Evolutionary conservation across 2,113 vertebrate genomes (phyloP), one percentile per base, ranked within the genome.

Genomic region (Sinocyclocheilus anophthalmus): DNA sequence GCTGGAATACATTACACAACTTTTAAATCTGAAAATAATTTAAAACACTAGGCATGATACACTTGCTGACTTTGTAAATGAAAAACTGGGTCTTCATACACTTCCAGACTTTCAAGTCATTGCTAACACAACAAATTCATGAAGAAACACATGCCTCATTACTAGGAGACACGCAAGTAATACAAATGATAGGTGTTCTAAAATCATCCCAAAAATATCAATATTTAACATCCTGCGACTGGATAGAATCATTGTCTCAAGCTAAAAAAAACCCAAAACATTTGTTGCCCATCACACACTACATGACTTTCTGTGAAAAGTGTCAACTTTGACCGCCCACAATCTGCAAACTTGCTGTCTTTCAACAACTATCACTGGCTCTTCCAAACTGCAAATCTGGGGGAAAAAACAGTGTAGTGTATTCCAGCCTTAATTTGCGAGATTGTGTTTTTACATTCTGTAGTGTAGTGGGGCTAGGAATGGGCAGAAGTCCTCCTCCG

Each of bases 401-500:
- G 3, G 8, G 10, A 0, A 5, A 45, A 73, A 37, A 14, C 22
- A 4, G 12, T 24, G 73, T 76, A 24, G n/a, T 76, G 39, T 76
- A 76, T 76, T 76, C 73, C 39, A 78, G 76, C 55, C 55, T 61
- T 63, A 13, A 59, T 50, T 8, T 42, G 30, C 5, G 12, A 11
- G 20, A 8, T 81, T 45, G 42, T 45, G 42, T 45, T 90, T 94
- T 94, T 85, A 95, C 95, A 50, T 92, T 95, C 84, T 93, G 95
- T 55, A 95, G 89, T 0, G 95, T 96, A 3, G 94, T 90, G 73
- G 96, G 96, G 6, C 96, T 94, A 5, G 98, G 97, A 85, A 99
- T 97, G 24, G 97, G 97, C 87, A 99, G 96, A 92, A 99, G 93
- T 45, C 97, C 98, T 92, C 96, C 97, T 87, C 97, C 97, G 67